A percentile compares a stretch with the other conserved stretches of the same genome.
These are phyloP conservation scores for Mugil cephalus DNA, from an alignment of 2,113 vertebrate genomes.

Conservation along the genomic window DNA sequence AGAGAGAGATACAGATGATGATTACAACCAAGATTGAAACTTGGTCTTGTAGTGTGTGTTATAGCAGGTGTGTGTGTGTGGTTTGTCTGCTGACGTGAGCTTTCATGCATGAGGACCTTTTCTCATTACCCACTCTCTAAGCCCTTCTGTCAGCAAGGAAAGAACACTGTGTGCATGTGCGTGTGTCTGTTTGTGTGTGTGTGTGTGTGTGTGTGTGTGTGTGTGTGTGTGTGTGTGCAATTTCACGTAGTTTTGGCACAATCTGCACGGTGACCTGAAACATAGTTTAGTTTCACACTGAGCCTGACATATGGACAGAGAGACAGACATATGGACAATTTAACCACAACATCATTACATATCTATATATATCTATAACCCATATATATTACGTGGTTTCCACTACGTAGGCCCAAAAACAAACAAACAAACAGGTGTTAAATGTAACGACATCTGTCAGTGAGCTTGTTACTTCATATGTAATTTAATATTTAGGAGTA, in stretches of 20 bases:
- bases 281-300: slow-evolving; percentile 75
- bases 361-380: too few species aligned
- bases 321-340: slow-evolving; percentile 71
- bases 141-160: slow-evolving; percentile 72
- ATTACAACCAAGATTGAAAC: slow-evolving; percentile 6
- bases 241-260: slow-evolving; percentile 62
- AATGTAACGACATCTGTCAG: background rate
- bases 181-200: slow-evolving; percentile 23
- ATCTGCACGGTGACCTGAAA: slow-evolving; percentile 70
- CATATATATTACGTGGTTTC: slow-evolving; percentile 10
- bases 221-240: slow-evolving; percentile 27
- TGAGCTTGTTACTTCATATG: background rate
- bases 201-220: slow-evolving; percentile 21
- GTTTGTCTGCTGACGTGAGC: slow-evolving; percentile 60
- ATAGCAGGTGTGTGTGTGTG: slow-evolving; percentile 17
- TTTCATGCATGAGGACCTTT: slow-evolving; percentile 78
- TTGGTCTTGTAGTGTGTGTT: slow-evolving; percentile 5
- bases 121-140: slow-evolving; percentile 73
- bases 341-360: slow-evolving; percentile 36
- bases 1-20: background rate
- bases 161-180: slow-evolving; percentile 13
- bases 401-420: background rate
- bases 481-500: too few species aligned
- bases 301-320: slow-evolving; percentile 69
- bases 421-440: slow-evolving; percentile 25